phyloP scores from a whole-genome alignment of 2,113 vertebrate species.

The Crocuta crocuta region DNA sequence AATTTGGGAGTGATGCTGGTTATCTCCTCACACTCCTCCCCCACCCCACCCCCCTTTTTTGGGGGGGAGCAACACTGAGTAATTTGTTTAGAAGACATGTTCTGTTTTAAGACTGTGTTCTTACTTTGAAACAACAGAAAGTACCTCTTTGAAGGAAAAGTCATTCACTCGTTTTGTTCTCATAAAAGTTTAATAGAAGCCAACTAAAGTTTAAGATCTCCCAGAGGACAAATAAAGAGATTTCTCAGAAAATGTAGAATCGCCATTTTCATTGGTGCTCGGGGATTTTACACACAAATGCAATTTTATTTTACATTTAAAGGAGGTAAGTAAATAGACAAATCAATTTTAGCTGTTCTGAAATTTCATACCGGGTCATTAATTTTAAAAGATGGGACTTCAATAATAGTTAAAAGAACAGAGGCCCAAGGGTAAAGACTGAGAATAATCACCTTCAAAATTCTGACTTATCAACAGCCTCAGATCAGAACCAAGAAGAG shows the following conservation, averaged over 20 bases:
- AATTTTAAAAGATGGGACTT: conserved; percentile 72
- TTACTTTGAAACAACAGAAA: conserved; percentile 55
- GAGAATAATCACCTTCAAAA: conserved; percentile 65
- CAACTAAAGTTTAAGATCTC: conserved; percentile 67
- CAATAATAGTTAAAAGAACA: conserved; percentile 59
- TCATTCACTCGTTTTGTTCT: conserved; percentile 58
- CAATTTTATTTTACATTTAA: conserved; percentile 78
- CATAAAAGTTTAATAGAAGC: conserved; percentile 72
- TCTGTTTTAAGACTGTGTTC: background rate
- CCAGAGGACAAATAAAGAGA: conserved; percentile 66
- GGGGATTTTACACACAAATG: conserved; percentile 69
- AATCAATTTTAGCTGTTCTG: conserved; percentile 68
- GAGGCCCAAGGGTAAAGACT: conserved; percentile 61
- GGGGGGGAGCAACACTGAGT: background rate
- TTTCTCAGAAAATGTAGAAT: conserved; percentile 69
- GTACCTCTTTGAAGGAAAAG: conserved; percentile 63
- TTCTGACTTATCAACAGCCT: background rate
- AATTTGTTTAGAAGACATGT: background rate
- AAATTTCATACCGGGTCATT: conserved; percentile 71
- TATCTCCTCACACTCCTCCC: background rate
- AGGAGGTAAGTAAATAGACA: conserved; percentile 70
- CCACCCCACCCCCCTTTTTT: background rate
- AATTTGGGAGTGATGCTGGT: background rate
- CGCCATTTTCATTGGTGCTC: conserved; percentile 50
- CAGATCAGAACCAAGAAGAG: background rate